Percentiles rank a stretch among this genome's conserved stretches.
phyloP scores from a whole-genome alignment of 2,113 vertebrate species.

The Ophthalmolycus amberensis region DNA sequence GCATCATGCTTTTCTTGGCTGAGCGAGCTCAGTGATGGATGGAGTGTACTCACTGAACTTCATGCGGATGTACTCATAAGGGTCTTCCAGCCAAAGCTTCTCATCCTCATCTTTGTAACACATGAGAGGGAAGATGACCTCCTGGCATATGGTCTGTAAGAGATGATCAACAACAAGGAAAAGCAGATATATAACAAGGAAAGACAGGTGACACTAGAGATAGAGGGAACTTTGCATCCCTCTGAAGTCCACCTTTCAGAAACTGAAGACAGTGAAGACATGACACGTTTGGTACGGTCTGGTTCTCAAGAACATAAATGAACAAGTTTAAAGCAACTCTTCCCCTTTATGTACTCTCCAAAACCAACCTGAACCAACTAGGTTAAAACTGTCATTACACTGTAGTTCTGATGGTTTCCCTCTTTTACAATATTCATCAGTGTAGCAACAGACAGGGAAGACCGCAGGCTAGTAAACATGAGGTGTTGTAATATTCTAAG shows the following conservation, averaged over 20 bases:
- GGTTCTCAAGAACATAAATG: neutral
- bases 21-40: neutral
- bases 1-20: neutral
- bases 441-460: no score
- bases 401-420: no score
- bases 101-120: conserved; percentile 99
- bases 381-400: no score
- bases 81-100: conserved; percentile 97
- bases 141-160: conserved; percentile 90
- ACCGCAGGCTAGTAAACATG: no score
- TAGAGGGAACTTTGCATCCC: neutral
- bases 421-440: no score
- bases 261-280: neutral
- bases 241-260: neutral
- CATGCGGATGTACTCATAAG: conserved; percentile 96
- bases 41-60: conserved; percentile 91
- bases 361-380: no score
- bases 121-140: conserved; percentile 97
- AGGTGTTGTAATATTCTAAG: no score
- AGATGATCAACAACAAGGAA: neutral
- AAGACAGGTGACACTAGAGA: neutral
- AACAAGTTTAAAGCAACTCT: neutral
- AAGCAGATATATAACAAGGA: neutral
- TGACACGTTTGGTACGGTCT: neutral
- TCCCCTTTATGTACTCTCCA: no score